These are phyloP conservation scores for Oncorhynchus keta DNA, from an alignment of 2,113 vertebrate genomes.

Conservation along the genomic window DNA sequence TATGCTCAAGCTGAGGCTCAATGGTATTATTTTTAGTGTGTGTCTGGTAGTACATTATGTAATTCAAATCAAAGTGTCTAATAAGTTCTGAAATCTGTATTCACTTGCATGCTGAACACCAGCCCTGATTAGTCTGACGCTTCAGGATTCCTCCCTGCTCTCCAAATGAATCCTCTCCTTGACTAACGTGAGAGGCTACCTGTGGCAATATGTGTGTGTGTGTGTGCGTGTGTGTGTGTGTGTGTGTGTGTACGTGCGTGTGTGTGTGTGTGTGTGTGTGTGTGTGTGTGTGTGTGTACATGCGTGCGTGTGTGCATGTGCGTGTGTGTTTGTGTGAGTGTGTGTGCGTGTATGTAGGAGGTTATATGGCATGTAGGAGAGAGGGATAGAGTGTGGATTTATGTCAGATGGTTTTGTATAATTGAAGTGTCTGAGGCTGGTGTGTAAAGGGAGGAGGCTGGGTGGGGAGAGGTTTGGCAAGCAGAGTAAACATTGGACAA, in stretches of 20 bases:
- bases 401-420: background rate
- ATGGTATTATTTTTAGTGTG: background rate
- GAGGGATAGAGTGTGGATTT: background rate
- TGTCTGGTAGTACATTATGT: background rate
- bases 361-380: background rate
- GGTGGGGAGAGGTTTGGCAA: constrained; percentile 41
- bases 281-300: constrained; percentile 7
- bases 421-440: constrained; percentile 2
- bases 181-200: background rate
- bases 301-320: background rate
- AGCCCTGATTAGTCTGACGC: background rate
- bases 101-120: background rate
- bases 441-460: constrained; percentile 37
- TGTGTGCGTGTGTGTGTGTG: background rate
- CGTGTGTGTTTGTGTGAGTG: background rate
- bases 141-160: background rate
- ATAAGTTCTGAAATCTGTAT: background rate
- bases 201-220: constrained; percentile 3
- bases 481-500: constrained; percentile 44
- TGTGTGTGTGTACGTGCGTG: background rate
- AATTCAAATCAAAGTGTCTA: background rate
- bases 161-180: background rate
- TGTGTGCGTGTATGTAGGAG: background rate
- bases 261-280: too few species aligned
- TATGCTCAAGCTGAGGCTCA: background rate